Evolutionary conservation across 2,113 vertebrate species (phyloP), one percentile per base, ranked within the genome.

Genomic region (Odontophorus gujanensis): DNA sequence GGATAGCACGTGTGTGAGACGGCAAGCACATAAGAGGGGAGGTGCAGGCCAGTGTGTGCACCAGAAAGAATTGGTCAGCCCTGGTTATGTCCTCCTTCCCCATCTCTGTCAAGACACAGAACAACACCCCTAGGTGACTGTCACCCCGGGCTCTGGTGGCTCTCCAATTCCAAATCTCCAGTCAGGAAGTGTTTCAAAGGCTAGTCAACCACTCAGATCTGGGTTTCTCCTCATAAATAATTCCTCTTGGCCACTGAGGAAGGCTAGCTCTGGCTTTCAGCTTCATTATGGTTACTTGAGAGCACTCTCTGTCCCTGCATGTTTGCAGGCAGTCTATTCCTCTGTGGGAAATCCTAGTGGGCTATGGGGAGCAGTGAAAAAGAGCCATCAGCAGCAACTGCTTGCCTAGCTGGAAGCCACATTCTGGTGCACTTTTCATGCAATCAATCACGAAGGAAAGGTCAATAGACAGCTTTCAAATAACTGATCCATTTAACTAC

Each of bases 391-490:
- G 95, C 72, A 81, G 89, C 63, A 83, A 81, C 83, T 82, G 25
- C 89, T 94, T 8, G 94, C 85, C 93, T 96, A 89, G 93, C 95
- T 96, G 95, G 96, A 97, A 97, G 96, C 92, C 95, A 95, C 95
- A 95, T 90, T 96, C 90, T 87, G 48, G 40, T 86, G 89, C 78
- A 85, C 95, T 95, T 95, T 95, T 92, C 88, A 89, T 82, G 91
- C 89, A 96, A 97, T 97, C 97, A 97, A 43, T 97, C 97, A 95
- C 6, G 65, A 96, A 92, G 85, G 93, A 98, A 96, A 98, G 95
- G 97, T 97, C 96, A 97, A 98, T 94, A 95, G 95, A 95, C 89
- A 97, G 97, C 96, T 97, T 97, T 96, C 95, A 97, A 97, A 96
- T 96, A 98, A 97, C 71, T 7, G 89, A 97, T 96, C 97, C 96